A percentile compares a stretch with the other conserved stretches of the same genome.
phyloP scores from a whole-genome alignment of 1,140 invertebrate species.

The Sinella curviseta region DNA sequence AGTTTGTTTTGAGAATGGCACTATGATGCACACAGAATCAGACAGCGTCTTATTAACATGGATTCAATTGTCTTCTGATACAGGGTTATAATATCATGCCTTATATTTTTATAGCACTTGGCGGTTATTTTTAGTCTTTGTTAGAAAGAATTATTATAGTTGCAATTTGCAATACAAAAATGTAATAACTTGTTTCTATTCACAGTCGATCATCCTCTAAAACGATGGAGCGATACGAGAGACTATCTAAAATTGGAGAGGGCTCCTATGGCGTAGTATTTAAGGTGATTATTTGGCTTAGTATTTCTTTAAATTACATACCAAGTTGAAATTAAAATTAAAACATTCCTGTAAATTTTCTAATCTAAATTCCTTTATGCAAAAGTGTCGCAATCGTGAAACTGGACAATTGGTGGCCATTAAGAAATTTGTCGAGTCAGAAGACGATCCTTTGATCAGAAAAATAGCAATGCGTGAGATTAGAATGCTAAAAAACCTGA shows the following conservation, averaged over 20 bases:
- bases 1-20: not conserved
- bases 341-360: too few species aligned
- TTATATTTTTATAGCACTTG: too few species aligned
- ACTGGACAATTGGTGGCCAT: constrained; percentile 95
- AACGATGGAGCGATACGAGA: constrained; percentile 98
- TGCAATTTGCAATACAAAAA: not conserved
- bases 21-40: not conserved
- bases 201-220: constrained; percentile 76
- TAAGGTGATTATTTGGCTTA: too few species aligned
- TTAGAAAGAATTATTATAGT: not conserved
- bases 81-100: not conserved
- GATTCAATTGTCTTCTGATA: constrained; percentile 9
- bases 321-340: too few species aligned
- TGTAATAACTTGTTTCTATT: constrained; percentile 43
- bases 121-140: too few species aligned
- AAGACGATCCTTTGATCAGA: constrained; percentile 96
- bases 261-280: constrained; percentile 98
- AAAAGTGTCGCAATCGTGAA: constrained; percentile 94
- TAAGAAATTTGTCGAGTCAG: constrained; percentile 98
- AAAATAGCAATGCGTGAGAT: constrained; percentile 98
- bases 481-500: constrained; percentile 95
- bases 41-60: not conserved
- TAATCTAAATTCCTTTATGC: too few species aligned
- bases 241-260: constrained; percentile 92
- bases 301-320: too few species aligned